Percentiles rank a stretch among this genome's conserved stretches.
These are phyloP conservation scores for Panopea generosa DNA, from an alignment of 2,888 invertebrate species.

Conservation along the genomic window DNA sequence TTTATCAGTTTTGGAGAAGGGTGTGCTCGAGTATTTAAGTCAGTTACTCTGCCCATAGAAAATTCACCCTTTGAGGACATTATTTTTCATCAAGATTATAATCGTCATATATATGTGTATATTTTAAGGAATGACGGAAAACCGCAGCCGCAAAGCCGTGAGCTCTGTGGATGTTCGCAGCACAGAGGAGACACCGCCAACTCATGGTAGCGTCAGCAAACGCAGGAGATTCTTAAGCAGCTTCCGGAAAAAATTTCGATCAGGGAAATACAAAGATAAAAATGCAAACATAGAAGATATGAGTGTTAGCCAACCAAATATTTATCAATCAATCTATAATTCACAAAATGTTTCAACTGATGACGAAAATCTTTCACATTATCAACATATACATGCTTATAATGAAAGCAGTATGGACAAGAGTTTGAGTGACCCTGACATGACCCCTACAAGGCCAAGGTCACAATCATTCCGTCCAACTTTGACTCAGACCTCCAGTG, in stretches of 20 bases:
- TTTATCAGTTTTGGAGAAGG: too few species aligned
- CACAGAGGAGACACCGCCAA: background rate
- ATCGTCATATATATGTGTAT: too few species aligned
- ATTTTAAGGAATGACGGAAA: slow-evolving; percentile 21
- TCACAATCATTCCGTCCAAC: slow-evolving; percentile 11
- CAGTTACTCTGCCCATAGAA: too few species aligned
- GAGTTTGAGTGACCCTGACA: slow-evolving; percentile 43
- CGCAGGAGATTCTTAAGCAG: slow-evolving; percentile 48
- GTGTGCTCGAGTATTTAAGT: too few species aligned
- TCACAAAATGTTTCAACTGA: slow-evolving; percentile 37
- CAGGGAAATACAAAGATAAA: slow-evolving; percentile 47
- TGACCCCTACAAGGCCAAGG: slow-evolving; percentile 40
- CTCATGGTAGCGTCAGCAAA: slow-evolving; percentile 11
- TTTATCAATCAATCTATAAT: slow-evolving; percentile 24
- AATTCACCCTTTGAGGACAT: too few species aligned
- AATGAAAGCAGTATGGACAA: slow-evolving; percentile 15
- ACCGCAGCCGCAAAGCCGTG: slow-evolving; percentile 8
- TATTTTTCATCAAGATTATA: too few species aligned
- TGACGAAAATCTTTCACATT: slow-evolving; percentile 18
- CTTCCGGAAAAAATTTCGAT: slow-evolving; percentile 48
- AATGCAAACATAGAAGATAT: slow-evolving; percentile 48
- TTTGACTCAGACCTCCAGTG: slow-evolving; percentile 18
- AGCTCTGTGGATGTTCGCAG: slow-evolving; percentile 24
- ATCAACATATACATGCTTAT: background rate
- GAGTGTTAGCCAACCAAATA: slow-evolving; percentile 52